These are phyloP conservation scores for Pogonocherus hispidulus DNA, from an alignment of 2,888 invertebrate species.

Conservation along the genomic window DNA sequence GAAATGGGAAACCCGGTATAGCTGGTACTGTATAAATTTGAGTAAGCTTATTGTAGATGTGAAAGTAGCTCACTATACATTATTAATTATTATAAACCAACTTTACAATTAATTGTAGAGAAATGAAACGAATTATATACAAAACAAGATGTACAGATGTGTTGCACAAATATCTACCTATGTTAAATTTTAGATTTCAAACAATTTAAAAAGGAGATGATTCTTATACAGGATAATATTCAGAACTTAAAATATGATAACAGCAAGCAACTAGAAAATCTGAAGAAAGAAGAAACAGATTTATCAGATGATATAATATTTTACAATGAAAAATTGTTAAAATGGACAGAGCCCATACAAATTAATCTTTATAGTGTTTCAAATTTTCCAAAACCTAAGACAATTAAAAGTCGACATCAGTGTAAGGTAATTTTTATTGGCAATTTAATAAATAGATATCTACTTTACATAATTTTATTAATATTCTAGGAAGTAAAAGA, in stretches of 20 bases:
- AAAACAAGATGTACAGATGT: too few species aligned
- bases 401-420: constrained; percentile 40
- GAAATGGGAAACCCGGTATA: too few species aligned
- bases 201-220: constrained; percentile 60
- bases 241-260: constrained; percentile 52
- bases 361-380: constrained; percentile 21
- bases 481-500: constrained; percentile 70
- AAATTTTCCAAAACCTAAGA: constrained; percentile 32
- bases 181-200: constrained; percentile 56
- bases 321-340: constrained; percentile 57
- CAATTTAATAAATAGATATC: background rate
- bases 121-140: too few species aligned
- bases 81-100: too few species aligned
- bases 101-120: too few species aligned
- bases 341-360: constrained; percentile 58
- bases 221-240: constrained; percentile 58
- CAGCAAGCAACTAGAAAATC: constrained; percentile 49
- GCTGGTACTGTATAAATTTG: too few species aligned
- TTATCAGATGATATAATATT: constrained; percentile 56
- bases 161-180: too few species aligned
- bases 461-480: background rate
- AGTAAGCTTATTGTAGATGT: too few species aligned
- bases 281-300: constrained; percentile 53
- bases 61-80: too few species aligned
- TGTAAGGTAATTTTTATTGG: constrained; percentile 47